phyloP scores from a whole-genome alignment of 2,888 invertebrate genomes.

The Terebella lapidaria region DNA sequence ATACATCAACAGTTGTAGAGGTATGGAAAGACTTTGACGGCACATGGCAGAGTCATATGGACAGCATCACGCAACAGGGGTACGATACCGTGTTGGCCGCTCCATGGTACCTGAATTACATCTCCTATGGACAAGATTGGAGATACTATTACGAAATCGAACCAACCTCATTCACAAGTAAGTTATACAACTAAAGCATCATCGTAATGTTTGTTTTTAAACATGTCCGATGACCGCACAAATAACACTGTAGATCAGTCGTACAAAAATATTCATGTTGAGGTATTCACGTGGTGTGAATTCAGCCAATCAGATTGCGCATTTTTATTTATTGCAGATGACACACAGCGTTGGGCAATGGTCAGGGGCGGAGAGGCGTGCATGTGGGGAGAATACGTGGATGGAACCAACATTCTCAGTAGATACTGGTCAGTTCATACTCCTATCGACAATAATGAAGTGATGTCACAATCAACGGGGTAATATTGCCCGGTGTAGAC shows the following conservation, averaged over 20 bases:
- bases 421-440: conserved; percentile 30
- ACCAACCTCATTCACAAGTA: conserved; percentile 34
- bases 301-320: no score
- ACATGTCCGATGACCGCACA: no score
- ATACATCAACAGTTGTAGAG: conserved; percentile 31
- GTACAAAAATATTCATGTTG: no score
- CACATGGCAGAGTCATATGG: conserved; percentile 38
- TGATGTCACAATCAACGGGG: no score
- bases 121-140: conserved; percentile 43
- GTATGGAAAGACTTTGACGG: conserved; percentile 42
- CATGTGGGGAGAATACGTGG: conserved; percentile 83
- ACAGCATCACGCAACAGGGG: conserved; percentile 33
- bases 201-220: no score
- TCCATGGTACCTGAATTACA: conserved; percentile 44
- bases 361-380: conserved; percentile 85
- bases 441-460: no score
- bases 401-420: conserved; percentile 51
- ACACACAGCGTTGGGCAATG: background rate
- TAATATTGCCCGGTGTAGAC: no score
- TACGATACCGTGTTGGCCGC: conserved; percentile 36
- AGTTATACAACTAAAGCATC: no score
- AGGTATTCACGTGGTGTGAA: no score
- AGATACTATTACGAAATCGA: conserved; percentile 37
- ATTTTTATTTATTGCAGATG: background rate
- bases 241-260: no score